Conservation (phyloP, 2,113 vertebrate species). For the Psilopsiagon aurifrons region DNA sequence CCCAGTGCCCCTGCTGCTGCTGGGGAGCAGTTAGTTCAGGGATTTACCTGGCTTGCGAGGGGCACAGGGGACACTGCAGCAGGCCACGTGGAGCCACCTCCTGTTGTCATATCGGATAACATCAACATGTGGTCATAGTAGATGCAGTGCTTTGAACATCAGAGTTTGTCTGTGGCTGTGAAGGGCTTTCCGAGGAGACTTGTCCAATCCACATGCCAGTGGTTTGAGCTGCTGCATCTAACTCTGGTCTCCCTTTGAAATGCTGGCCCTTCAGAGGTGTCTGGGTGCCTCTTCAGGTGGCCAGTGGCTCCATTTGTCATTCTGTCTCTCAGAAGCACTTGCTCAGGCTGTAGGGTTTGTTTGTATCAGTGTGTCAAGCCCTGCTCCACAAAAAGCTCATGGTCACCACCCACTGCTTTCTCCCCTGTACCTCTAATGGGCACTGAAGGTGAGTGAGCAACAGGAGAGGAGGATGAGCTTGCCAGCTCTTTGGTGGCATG, state of each 20-base stretch:
- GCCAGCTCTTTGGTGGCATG: neutral
- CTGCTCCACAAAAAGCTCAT: neutral
- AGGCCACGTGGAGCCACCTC: neutral
- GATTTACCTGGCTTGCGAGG: neutral
- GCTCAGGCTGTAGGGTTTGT: neutral
- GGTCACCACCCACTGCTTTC: neutral
- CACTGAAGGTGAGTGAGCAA: neutral
- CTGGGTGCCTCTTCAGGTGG: neutral
- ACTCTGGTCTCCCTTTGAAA: neutral
- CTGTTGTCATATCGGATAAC: neutral
- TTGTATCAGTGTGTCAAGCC: neutral
- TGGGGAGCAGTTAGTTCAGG: neutral
- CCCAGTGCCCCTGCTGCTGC: neutral
- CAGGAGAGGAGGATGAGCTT: neutral
- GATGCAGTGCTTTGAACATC: neutral
- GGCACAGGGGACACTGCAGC: neutral
- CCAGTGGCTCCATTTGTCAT: neutral
- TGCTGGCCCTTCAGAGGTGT: neutral
- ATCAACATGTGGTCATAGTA: neutral
- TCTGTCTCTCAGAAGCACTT: neutral
- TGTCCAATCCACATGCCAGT: accelerated
- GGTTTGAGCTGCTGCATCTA: neutral
- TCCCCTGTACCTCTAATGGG: neutral
- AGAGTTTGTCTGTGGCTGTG: neutral
- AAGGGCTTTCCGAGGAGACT: neutral